phyloP scores from a whole-genome alignment of 2,888 invertebrate genomes.

The Autographa pulchrina region DNA sequence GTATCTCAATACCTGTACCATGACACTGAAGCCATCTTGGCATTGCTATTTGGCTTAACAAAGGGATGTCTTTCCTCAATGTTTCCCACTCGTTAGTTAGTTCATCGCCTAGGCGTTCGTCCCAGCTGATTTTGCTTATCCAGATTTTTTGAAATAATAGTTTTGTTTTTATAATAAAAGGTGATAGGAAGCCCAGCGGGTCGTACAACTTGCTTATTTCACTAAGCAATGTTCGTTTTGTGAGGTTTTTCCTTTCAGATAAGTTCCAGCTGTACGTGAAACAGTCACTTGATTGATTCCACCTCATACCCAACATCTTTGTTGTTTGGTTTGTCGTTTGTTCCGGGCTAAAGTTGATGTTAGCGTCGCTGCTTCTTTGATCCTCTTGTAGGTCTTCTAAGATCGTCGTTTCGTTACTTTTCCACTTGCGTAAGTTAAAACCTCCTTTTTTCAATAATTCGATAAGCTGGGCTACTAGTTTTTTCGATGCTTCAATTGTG shows the following conservation, averaged over 20 bases:
- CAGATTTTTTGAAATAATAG: constrained; percentile 6
- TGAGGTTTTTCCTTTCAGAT: background rate
- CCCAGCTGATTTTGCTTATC: constrained; percentile 13
- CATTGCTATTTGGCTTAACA: background rate
- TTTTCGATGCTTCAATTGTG: constrained; percentile 17
- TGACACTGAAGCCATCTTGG: background rate
- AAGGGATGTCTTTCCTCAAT: background rate
- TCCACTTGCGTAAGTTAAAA: constrained; percentile 28
- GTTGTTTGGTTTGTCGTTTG: constrained; percentile 3
- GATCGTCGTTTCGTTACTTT: constrained; percentile 13
- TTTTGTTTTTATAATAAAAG: constrained; percentile 25
- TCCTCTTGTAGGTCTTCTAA: constrained; percentile 5
- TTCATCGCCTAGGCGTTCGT: constrained; percentile 9
- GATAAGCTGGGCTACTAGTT: constrained; percentile 1
- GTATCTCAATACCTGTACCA: background rate
- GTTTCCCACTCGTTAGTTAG: constrained; percentile 7
- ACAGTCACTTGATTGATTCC: constrained; percentile 7
- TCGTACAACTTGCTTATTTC: constrained; percentile 25
- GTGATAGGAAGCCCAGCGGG: constrained; percentile 32
- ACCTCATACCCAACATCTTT: constrained; percentile 13
- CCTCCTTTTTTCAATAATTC: constrained; percentile 16
- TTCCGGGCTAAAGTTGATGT: background rate
- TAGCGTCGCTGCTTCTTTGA: constrained; percentile 5
- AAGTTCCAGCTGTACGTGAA: constrained; percentile 8
- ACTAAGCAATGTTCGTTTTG: constrained; percentile 7